Evolutionary conservation across 1,140 invertebrate genomes (phyloP), one percentile per base, ranked within the genome.

Genomic region (Bombus huntii): DNA sequence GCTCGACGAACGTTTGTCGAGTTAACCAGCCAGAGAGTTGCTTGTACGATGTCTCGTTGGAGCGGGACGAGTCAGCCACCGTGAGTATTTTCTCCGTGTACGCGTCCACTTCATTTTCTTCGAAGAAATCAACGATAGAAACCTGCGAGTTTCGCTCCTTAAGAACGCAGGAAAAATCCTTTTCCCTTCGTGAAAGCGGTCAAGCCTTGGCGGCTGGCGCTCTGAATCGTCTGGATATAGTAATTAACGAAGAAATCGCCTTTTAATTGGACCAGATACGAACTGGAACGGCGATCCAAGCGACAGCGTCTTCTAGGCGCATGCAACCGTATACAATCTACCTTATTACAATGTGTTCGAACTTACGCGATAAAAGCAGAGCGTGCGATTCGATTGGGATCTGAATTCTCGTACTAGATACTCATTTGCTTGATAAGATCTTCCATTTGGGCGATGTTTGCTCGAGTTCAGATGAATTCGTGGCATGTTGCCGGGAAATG

Each of bases 401-500:
- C 25, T 37, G 5, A 22, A 37, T 2, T 53, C 34, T 13, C 15
- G 37, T 5, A 22, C 62, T 57, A 18, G n/a, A 53, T 13, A n/a
- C n/a, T 75, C 65, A 34, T 28, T 65, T 34, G 65, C 9, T 2
- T 18, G 87, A 89, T 89, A 88, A 70, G 31, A 88, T 85, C 76
- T 80, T 76, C 31, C 53, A 22, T 85, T 79, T 76, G 44, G 79
- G n/a, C 66, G 47, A 25, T 18, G 44, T 74, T 42, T 25, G 34
- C 37, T 13, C 37, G 25, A 68, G 37, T 70, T 28, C 62, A 39
- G 72, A 68, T 44, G 83, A 78, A 88, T 70, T 86, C 68, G 68
- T 8, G 78, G 66, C 42, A 53, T 68, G 71, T 62, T 39, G 57
- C 42, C n/a, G 47, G 74, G 37, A 86, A 75, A 65, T 62, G 83